These are phyloP conservation scores for Dendronephthya gigantea DNA, from an alignment of 64 coral and sea anemone species.

Conservation along the genomic window DNA sequence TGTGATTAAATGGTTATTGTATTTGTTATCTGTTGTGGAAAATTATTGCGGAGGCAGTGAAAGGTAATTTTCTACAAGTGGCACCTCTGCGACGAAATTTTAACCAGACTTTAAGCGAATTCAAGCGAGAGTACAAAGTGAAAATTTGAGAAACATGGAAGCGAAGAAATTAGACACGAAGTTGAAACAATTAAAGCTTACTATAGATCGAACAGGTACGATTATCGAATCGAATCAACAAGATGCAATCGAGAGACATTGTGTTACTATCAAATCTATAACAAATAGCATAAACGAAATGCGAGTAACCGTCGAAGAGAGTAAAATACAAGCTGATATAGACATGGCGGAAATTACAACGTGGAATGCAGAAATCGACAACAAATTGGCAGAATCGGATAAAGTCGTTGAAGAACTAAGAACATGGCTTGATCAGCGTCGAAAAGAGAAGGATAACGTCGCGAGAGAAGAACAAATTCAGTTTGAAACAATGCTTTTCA, in stretches of 20 bases:
- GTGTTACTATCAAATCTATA: background rate
- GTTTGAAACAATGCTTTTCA: background rate
- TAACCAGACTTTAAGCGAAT: no score
- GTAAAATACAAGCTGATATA: background rate
- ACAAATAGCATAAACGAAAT: background rate
- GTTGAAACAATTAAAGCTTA: background rate
- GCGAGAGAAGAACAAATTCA: background rate
- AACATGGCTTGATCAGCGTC: background rate
- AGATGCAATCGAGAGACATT: background rate
- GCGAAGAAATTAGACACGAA: background rate
- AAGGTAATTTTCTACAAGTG: no score
- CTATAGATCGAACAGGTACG: background rate
- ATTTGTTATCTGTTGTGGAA: no score
- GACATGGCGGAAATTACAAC: background rate
- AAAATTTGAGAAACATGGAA: no score
- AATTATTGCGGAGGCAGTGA: no score
- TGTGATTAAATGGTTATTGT: no score
- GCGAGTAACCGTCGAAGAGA: background rate
- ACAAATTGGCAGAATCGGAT: background rate
- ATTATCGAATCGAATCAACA: background rate
- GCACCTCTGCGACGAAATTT: no score
- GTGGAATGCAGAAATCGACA: background rate
- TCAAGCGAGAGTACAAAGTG: no score
- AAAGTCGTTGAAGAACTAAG: background rate
- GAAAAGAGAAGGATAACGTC: background rate